Base-by-base conservation (phyloP, 2,797 vertebrate species). In the Strix occidentalis region DNA sequence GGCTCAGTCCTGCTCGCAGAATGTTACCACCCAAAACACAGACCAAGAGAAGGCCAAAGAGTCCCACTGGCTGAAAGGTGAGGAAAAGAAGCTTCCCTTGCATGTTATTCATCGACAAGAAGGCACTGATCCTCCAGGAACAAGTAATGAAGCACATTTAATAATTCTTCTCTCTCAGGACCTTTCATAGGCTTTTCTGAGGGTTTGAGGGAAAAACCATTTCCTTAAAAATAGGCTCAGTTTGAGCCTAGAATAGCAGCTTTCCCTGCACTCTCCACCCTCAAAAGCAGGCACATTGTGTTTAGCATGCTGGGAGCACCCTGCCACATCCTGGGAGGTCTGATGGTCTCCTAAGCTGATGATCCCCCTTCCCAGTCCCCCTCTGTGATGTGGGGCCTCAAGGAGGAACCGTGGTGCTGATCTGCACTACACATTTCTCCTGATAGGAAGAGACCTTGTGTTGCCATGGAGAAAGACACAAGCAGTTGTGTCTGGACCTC, bases 1-100 rank as follows among this genome's bases (percentile, higher is more conserved):
- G 53, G 28, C 88, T 91, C 92, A 31, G 79, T 82, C 60, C 54
- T 88, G 41, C 79, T 77, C 94, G 61, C 91, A 95, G 80, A 93
- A 90, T 0, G 0, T 74, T 66, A 82, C 76, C 51, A n/a, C 65
- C 18, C 43, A 84, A 90, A 50, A 53, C 46, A 37, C 16, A 46
- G 69, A 89, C 48, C 94, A 84, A 80, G 70, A 97, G 81, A 92
- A 43, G 43, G 65, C 77, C 77, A 58, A 53, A 84, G 43, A 61
- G 79, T 37, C 11, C 43, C 9, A 76, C 31, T 58, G 26, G 77
- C 26, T 31, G 86, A 96, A 84, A 84, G 98, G 98, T 98, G 84
- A 98, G 97, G 96, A 97, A 70, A 94, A 90, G 89, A 94, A 96
- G 95, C 86, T 96, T 95, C 72, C 92, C 65, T 96, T 89, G 75